Evolutionary conservation across 2,797 vertebrate species (phyloP).

Genomic region (Enteromius unitaeniatus): DNA sequence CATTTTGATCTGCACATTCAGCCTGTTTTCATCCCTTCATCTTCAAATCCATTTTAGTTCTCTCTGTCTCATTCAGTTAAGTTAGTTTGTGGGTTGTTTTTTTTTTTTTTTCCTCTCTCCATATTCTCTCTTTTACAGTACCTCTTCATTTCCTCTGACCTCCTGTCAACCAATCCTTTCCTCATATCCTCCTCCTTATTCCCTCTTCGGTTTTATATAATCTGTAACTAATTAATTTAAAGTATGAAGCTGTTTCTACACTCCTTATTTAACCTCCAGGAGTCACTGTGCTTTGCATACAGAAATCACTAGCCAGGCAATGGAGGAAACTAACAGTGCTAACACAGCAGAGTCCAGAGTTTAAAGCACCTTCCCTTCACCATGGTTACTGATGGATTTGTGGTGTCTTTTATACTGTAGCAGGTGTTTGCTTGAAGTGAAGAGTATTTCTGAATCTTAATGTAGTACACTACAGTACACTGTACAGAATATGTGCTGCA

Average conservation of each 20-base stretch:
- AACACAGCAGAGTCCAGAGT: neutral
- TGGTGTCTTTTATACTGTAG: neutral
- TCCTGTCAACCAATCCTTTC: neutral
- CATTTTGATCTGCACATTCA: neutral
- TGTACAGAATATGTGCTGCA: neutral
- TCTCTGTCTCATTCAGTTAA: neutral
- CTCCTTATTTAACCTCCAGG: neutral
- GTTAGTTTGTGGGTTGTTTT: neutral
- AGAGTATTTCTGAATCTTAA: slow-evolving; percentile 9
- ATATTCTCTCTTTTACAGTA: neutral
- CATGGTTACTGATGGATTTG: neutral
- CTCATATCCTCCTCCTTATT: neutral
- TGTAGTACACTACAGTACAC: neutral
- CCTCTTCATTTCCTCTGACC: neutral
- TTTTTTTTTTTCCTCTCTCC: neutral
- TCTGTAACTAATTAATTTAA: neutral
- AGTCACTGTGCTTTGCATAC: neutral
- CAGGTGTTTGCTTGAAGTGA: neutral
- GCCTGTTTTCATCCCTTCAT: neutral
- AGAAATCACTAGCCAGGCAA: neutral
- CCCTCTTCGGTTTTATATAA: neutral
- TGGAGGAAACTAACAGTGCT: neutral
- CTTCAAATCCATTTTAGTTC: neutral
- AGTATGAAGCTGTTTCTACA: neutral
- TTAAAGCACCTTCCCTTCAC: neutral